Percentiles rank a stretch among this genome's conserved stretches.
Evolutionary conservation across 2,888 invertebrate genomes (phyloP).

Genomic region (Anthoptus insignis): DNA sequence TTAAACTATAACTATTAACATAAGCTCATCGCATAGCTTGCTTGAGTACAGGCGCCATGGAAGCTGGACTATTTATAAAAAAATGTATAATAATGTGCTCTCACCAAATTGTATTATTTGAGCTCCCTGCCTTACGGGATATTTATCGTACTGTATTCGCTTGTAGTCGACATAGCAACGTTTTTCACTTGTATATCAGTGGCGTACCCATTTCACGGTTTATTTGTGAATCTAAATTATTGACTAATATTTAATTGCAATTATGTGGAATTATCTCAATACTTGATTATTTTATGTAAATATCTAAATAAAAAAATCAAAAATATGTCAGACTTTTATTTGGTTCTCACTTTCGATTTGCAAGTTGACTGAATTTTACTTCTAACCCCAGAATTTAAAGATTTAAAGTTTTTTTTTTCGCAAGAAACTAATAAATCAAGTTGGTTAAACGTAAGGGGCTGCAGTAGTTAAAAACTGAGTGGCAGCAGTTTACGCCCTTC

Average conservation of each 20-base stretch:
- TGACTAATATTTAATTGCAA: constrained; percentile 70
- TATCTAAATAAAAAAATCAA: constrained; percentile 74
- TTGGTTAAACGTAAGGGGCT: too few relatives aligned
- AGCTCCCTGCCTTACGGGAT: constrained; percentile 4
- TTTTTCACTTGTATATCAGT: constrained; percentile 48
- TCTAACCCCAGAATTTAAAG: too few relatives aligned
- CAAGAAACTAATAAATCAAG: too few relatives aligned
- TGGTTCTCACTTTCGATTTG: background rate
- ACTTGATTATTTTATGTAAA: constrained; percentile 82
- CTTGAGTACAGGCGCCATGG: constrained; percentile 5
- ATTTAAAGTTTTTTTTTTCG: too few relatives aligned
- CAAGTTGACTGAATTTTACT: too few relatives aligned
- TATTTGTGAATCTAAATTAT: constrained; percentile 76
- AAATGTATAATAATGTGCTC: background rate
- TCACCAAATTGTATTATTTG: constrained; percentile 3
- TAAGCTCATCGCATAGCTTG: constrained; percentile 11
- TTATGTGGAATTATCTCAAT: constrained; percentile 77
- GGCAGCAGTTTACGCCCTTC: too few relatives aligned
- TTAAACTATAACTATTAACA: background rate
- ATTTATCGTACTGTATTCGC: constrained; percentile 11
- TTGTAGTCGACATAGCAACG: constrained; percentile 24
- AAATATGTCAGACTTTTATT: constrained; percentile 61
- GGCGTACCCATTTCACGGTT: constrained; percentile 62
- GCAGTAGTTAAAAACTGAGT: too few relatives aligned
- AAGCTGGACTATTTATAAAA: background rate